phyloP scores from a whole-genome alignment of 2,113 vertebrate genomes.

The Megalops atlanticus region DNA sequence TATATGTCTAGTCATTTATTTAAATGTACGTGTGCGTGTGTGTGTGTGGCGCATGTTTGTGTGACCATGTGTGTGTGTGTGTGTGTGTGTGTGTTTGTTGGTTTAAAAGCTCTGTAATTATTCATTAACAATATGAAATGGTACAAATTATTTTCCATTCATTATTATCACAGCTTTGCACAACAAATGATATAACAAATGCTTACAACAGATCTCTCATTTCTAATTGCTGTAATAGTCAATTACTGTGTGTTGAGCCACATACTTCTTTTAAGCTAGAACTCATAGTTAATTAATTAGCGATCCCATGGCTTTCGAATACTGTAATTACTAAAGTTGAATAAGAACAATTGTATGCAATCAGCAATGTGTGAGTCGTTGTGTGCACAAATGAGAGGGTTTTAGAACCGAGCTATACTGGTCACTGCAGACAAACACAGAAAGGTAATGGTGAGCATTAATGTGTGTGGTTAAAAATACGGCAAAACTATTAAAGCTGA shows the following conservation, averaged over 20 bases:
- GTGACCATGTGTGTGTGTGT: neutral
- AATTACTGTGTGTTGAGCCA: conserved; percentile 15
- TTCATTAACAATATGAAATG: conserved; percentile 12
- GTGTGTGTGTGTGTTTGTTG: too few species aligned
- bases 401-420: neutral
- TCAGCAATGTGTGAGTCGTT: neutral
- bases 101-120: neutral
- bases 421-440: neutral
- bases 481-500: neutral
- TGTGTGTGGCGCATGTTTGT: neutral
- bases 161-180: conserved; percentile 12
- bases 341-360: neutral
- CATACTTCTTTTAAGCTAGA: conserved; percentile 1
- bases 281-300: conserved; percentile 7
- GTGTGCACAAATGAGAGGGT: neutral
- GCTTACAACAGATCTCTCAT: conserved; percentile 12
- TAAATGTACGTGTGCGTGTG: neutral
- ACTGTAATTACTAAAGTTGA: neutral
- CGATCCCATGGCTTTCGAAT: neutral
- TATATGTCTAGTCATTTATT: too few species aligned
- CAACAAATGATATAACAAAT: conserved; percentile 11
- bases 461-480: neutral
- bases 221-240: conserved; percentile 14
- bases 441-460: neutral
- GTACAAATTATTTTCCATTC: conserved; percentile 11